Evolutionary conservation across 2,113 vertebrate species (phyloP), one percentile per base, ranked within the genome.

Genomic region (Pelvicachromis taeniatus): DNA sequence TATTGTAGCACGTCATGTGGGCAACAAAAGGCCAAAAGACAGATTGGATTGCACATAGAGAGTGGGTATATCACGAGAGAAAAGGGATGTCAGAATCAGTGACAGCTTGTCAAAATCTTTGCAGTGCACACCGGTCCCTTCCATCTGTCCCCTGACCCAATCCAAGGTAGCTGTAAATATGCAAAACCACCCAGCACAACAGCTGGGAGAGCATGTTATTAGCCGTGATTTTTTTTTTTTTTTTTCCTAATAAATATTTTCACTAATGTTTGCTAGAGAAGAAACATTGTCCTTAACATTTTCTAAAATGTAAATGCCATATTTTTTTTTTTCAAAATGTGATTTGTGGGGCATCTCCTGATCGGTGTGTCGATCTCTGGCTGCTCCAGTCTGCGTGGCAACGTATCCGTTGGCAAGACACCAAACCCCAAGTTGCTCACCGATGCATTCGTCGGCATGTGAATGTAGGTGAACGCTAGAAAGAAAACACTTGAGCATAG

Each of bases 1-100:
- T 77, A 85, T 79, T 80, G 79, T 81, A 42, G 48, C 59, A 40
- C 55, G 87, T 38, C 54, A 53, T 61, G 38, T 63, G 85, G 80
- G 86, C 84, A 90, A 90, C 90, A 88, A 90, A 93, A 87, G 80
- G 87, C 82, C 83, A 77, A 80, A 87, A 89, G 88, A 88, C 88
- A 87, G 88, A 91, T 92, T 87, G 83, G 65, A 91, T 85, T 89
- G 82, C 85, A 89, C 50, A 86, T 40, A 56, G 4, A 56, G 35
- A 79, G 45, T 40, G 42, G 73, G 19, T 87, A 50, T 65, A 87
- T 88, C 82, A 59, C 42, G 55, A 53, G 70, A 88, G 65, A 84
- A 85, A 84, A 80, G 11, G 33, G 77, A 83, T 84, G 87, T 80
- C 85, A 80, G 61, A 80, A 19, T 86, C 85, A 35, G 8, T 91